Conservation (phyloP, 1,140 invertebrate species). For the Philopotamus ludificatus region DNA sequence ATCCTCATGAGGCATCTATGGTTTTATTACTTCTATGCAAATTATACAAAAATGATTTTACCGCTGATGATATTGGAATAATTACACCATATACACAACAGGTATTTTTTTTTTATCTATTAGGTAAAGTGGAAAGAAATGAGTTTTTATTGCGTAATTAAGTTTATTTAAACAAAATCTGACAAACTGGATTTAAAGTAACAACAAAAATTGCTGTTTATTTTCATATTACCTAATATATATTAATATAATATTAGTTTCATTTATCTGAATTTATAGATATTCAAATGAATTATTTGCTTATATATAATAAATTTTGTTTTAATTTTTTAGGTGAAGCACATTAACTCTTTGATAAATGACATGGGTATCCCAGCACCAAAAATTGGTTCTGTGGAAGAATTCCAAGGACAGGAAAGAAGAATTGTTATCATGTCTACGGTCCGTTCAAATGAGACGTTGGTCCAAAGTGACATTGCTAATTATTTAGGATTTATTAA, state of each 20-base stretch:
- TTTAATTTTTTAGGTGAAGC: constrained; percentile 64
- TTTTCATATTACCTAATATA: background rate
- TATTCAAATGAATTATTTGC: too few species aligned
- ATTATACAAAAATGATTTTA: constrained; percentile 65
- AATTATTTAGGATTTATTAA: constrained; percentile 74
- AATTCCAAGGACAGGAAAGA: constrained; percentile 93
- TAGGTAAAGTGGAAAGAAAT: constrained; percentile 59
- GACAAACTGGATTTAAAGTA: background rate
- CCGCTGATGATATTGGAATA: constrained; percentile 78
- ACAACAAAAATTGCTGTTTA: background rate
- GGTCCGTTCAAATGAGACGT: constrained; percentile 65
- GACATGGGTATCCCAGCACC: constrained; percentile 66
- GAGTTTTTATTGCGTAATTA: background rate
- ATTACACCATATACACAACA: constrained; percentile 93
- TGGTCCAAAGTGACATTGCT: constrained; percentile 57
- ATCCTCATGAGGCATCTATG: constrained; percentile 79
- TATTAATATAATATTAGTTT: background rate
- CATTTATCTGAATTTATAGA: background rate
- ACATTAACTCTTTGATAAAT: constrained; percentile 68
- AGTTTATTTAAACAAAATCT: background rate
- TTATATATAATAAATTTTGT: too few species aligned
- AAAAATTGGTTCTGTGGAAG: constrained; percentile 92
- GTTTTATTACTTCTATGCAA: constrained; percentile 60
- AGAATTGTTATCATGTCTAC: constrained; percentile 84
- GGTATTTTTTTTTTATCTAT: constrained; percentile 56